A percentile compares a stretch with the other conserved stretches of the same genome.
Evolutionary conservation across 2,888 invertebrate species (phyloP).

Genomic region (Drosophila fulvimacula): DNA sequence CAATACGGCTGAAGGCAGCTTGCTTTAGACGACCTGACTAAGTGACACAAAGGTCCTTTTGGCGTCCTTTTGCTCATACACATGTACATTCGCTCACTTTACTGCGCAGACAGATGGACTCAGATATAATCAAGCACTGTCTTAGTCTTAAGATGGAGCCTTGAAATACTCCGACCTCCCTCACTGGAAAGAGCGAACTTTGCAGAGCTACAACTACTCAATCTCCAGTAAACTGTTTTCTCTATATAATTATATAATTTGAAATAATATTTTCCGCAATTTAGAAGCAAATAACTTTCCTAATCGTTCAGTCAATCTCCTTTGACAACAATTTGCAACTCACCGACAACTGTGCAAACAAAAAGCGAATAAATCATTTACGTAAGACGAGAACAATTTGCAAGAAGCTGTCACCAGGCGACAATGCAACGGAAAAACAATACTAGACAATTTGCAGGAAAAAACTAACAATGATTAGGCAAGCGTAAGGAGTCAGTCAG

Average conservation of each 20-base stretch:
- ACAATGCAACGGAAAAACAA: conserved; percentile 46
- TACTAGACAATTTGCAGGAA: conserved; percentile 34
- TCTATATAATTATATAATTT: neutral
- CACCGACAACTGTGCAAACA: conserved; percentile 52
- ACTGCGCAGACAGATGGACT: neutral
- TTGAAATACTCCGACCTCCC: neutral
- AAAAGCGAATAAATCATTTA: conserved; percentile 50
- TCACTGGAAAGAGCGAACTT: too few relatives aligned
- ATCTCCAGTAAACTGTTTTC: neutral
- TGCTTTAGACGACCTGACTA: neutral
- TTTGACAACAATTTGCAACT: conserved; percentile 26
- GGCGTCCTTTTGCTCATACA: neutral
- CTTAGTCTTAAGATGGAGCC: too few relatives aligned
- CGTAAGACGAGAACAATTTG: conserved; percentile 56
- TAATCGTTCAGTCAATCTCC: neutral
- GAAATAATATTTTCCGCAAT: neutral
- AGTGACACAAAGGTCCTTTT: conserved; percentile 2
- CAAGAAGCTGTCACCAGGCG: conserved; percentile 51
- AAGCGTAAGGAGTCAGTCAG: conserved; percentile 51
- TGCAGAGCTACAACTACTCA: too few relatives aligned
- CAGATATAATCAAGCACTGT: neutral
- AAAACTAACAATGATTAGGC: conserved; percentile 64
- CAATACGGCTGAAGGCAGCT: neutral
- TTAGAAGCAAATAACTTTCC: neutral
- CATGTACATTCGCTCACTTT: neutral